Evolutionary conservation across 2,113 vertebrate genomes (phyloP), one percentile per base, ranked within the genome.

Genomic region (Dasypus novemcinctus): DNA sequence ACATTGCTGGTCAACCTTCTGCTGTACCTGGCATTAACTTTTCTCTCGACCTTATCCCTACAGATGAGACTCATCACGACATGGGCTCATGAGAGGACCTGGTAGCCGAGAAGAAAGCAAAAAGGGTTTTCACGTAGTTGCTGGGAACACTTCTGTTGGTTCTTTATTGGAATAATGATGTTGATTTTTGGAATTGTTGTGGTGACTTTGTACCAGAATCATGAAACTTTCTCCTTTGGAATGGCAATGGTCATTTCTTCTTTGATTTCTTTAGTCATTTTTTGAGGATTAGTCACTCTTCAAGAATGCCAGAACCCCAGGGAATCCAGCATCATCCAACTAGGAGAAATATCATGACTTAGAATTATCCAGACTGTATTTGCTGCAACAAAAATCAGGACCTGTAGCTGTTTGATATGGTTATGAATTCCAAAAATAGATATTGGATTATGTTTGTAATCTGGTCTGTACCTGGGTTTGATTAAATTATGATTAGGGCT

Each of bases 251-350:
- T 25, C 2, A 41, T 64, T 38, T n/a, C 2, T 0, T 25, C 25
- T 25, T 2, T 1, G 3, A 33, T 72, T 71, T 72, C n/a, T 33
- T 33, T 93, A 21, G 1, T 20, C 2, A 0, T 52, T 46, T 8
- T 68, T 1, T 11, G 54, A 18, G 64, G 38, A 46, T 25, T 49
- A 10, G 10, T 29, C 25, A 7, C 33, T 7, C 49, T 31, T 1
- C n/a, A n/a, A n/a, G 23, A 43, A 4, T 1, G 1, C 17, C 13
- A 4, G 15, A 41, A 1, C 17, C 69, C 11, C 4, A 41, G 71
- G 25, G 74, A 41, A 36, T 8, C 38, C 18, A 5, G 6, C 18
- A 2, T 33, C 87, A 25, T 84, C 38, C 33, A 4, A 4, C 3
- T 2, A 36, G 25, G 46, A 79, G 52, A 52, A 38, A 20, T 18